A percentile compares a stretch with the other conserved stretches of the same genome.
These are phyloP conservation scores for Malurus alboscapulatus DNA, from an alignment of 2,113 vertebrate species.

Conservation along the genomic window DNA sequence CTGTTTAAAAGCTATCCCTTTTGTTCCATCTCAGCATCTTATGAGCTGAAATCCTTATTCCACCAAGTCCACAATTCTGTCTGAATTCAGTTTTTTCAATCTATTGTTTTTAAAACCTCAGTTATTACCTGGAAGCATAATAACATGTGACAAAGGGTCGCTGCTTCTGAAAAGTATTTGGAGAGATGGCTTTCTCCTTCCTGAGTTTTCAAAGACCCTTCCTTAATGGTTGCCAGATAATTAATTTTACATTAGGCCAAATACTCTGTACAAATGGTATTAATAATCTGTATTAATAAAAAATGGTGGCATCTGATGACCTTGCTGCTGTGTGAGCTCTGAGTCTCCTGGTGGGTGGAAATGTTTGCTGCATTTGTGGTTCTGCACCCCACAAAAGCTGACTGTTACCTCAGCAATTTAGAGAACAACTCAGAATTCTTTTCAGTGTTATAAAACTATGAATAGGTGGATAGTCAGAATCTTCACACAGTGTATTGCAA, in stretches of 20 bases:
- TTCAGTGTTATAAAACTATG: neutral
- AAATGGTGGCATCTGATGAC: neutral
- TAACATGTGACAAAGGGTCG: neutral
- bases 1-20: neutral
- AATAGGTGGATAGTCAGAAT: neutral
- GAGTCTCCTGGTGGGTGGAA: neutral
- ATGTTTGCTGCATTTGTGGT: neutral
- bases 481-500: neutral
- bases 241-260: neutral
- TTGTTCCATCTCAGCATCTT: neutral
- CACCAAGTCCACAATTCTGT: neutral
- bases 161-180: neutral
- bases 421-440: neutral
- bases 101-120: neutral
- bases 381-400: neutral
- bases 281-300: neutral
- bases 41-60: neutral
- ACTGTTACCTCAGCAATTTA: neutral
- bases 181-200: neutral
- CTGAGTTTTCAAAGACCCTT: neutral
- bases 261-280: neutral
- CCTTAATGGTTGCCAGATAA: neutral
- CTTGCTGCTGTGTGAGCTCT: neutral
- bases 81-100: neutral
- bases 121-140: neutral